phyloP scores from a whole-genome alignment of 2,888 invertebrate species.

The Scaeva pyrastri region DNA sequence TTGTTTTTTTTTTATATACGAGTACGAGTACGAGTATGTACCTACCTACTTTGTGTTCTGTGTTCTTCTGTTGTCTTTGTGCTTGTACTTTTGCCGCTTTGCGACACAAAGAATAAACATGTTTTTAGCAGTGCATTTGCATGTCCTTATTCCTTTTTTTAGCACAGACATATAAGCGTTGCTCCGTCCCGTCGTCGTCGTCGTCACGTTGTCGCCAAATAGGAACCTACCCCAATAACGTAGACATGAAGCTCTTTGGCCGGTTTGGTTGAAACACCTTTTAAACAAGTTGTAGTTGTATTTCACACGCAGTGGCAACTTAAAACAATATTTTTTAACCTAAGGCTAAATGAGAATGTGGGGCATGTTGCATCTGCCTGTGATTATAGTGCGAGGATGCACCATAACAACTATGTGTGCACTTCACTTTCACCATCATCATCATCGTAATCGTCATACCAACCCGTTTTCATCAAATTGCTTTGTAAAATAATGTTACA shows the following conservation, averaged over 20 bases:
- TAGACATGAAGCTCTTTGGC: constrained; percentile 41
- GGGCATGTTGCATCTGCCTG: constrained; percentile 67
- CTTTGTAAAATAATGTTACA: background rate
- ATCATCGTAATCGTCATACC: background rate
- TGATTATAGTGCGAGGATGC: constrained; percentile 45
- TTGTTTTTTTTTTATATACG: constrained; percentile 28
- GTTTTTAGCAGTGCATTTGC: constrained; percentile 64
- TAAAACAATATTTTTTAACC: constrained; percentile 22
- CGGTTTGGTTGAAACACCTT: constrained; percentile 60
- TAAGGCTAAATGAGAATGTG: constrained; percentile 48
- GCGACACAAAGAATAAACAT: constrained; percentile 60
- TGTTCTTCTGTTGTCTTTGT: constrained; percentile 29
- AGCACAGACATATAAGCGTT: constrained; percentile 25
- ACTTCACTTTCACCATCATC: constrained; percentile 58
- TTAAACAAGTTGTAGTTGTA: constrained; percentile 54
- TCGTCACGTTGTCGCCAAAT: constrained; percentile 1
- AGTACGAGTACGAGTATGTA: too few relatives aligned
- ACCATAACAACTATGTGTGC: constrained; percentile 18
- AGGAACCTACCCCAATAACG: constrained; percentile 65
- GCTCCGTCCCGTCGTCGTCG: background rate
- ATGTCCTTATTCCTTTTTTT: constrained; percentile 55
- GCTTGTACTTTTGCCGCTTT: constrained; percentile 26
- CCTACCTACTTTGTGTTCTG: constrained; percentile 27
- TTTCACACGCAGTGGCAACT: constrained; percentile 34
- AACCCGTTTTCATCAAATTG: constrained; percentile 26